Percentiles rank a stretch among this genome's conserved stretches.
Evolutionary conservation across 1,140 invertebrate genomes (phyloP).

Genomic region (Ceratitis capitata): DNA sequence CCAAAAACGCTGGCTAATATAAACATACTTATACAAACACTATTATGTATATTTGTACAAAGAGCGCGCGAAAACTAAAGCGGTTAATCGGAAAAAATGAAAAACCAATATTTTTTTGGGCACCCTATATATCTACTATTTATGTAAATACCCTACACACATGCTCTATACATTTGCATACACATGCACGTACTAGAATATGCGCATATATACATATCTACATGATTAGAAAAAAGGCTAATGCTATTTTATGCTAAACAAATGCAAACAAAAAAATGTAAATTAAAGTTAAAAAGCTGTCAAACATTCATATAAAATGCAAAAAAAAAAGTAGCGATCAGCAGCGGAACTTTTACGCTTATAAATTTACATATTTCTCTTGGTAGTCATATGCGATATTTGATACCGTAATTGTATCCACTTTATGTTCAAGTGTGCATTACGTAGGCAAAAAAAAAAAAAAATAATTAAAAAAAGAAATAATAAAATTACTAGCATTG

Average conservation of each 20-base stretch:
- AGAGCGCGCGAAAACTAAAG: no score
- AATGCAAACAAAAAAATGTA: background rate
- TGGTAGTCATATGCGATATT: background rate
- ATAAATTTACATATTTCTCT: no score
- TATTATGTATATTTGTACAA: no score
- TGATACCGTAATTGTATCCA: background rate
- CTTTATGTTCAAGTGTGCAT: background rate
- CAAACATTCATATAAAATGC: background rate
- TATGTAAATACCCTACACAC: no score
- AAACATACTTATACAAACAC: no score
- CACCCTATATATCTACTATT: no score
- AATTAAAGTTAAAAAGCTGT: background rate
- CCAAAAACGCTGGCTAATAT: no score
- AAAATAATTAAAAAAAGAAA: background rate
- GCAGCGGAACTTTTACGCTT: no score
- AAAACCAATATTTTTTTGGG: no score
- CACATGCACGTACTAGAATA: no score
- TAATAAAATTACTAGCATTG: background rate
- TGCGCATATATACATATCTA: background rate
- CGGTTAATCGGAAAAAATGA: no score
- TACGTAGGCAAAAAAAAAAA: background rate
- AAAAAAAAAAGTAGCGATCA: background rate
- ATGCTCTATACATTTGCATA: no score
- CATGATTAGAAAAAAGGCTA: background rate
- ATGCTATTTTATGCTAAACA: background rate